Evolutionary conservation across 2,888 invertebrate genomes (phyloP).

Genomic region (Oegoconia quadripuncta): DNA sequence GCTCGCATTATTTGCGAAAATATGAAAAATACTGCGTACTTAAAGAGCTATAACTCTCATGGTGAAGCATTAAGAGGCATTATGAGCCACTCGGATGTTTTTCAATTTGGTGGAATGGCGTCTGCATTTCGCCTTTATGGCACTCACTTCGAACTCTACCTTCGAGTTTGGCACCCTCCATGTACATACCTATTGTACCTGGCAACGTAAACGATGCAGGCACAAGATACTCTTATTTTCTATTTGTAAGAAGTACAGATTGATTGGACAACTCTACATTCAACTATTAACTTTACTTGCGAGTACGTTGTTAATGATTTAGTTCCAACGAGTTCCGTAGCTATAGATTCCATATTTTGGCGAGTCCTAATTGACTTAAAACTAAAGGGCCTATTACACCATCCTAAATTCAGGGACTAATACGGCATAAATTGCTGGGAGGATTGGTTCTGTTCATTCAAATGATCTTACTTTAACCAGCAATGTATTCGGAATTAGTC

Average conservation of each 20-base stretch:
- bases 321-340: too few relatives aligned
- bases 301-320: too few relatives aligned
- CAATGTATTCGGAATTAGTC: too few relatives aligned
- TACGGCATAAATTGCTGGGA: too few relatives aligned
- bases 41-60: conserved; percentile 60
- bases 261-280: too few relatives aligned
- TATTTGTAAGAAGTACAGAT: not conserved
- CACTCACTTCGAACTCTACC: conserved; percentile 34
- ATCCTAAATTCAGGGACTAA: too few relatives aligned
- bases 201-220: not conserved
- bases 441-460: too few relatives aligned
- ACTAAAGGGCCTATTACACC: too few relatives aligned
- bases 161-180: conserved; percentile 19
- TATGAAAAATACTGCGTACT: conserved; percentile 67
- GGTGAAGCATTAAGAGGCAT: conserved; percentile 66
- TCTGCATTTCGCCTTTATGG: conserved; percentile 50
- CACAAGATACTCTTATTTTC: not conserved
- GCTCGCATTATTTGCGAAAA: conserved; percentile 62
- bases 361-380: too few relatives aligned
- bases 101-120: conserved; percentile 71
- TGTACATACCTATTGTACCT: not conserved
- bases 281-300: too few relatives aligned
- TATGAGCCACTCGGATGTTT: conserved; percentile 69
- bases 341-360: too few relatives aligned
- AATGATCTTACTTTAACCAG: too few relatives aligned